Evolutionary conservation across 2,888 invertebrate genomes (phyloP), one percentile per base, ranked within the genome.

Genomic region (Corbicula japonica): DNA sequence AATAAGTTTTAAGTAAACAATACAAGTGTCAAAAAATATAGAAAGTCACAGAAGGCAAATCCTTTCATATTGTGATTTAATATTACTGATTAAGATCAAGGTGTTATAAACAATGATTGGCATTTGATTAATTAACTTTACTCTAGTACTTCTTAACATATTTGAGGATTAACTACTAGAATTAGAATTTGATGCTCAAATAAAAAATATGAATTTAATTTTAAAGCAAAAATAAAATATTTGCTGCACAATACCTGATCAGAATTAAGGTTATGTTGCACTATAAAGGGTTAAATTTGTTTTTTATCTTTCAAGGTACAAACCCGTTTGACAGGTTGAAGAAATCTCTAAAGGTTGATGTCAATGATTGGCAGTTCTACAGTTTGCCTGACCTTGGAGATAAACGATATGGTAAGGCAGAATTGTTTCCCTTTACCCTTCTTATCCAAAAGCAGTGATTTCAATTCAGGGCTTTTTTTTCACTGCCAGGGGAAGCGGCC

Each of bases 401-500:
- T 76, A 93, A 95, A 41, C 95, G 97, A 94, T 98, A 97, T 95
- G 96, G 98, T 98, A 95, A 96, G 95, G 52, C 0, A 23, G n/a
- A 4, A 18, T 1, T 50, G 5, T 6, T 21, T 12, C 46, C 18
- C n/a, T 12, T 5, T 12, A 12, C 6, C 21, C 18, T 23, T 21
- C 10, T 46, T 21, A 46, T 38, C 8, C 10, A 12, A 15, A 12
- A 8, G 10, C 41, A 38, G 41, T 18, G 21, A 5, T 46, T 46
- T 23, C 18, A 6, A 12, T 10, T 18, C 46, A 21, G 46, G n/a
- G 21, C 21, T 5, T 10, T 46, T 23, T 18, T 4, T 46, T 18
- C 46, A 4, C 5, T 46, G 18, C n/a, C 21, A 21, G 18, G n/a
- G 4, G 21, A 21, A 21, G 6, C 4, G n/a, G 6, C 5, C 46